A percentile compares a stretch with the other conserved stretches of the same genome.
These are phyloP conservation scores for Crotalus tigris DNA, from an alignment of 2,113 vertebrate species.

Conservation along the genomic window DNA sequence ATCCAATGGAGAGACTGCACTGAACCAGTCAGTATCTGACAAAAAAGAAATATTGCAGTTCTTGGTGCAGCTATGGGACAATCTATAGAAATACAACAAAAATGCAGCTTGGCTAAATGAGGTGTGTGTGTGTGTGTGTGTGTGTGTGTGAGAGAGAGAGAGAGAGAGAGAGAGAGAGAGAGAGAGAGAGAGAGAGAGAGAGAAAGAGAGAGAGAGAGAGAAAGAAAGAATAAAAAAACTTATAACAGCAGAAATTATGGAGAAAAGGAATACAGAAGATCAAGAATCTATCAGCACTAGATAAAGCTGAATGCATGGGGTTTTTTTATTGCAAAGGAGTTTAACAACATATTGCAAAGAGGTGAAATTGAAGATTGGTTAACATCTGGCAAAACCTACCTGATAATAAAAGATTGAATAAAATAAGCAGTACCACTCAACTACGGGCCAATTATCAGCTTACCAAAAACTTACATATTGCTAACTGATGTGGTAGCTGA, in stretches of 20 bases:
- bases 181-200: too few species aligned
- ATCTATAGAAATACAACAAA: background rate
- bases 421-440: background rate
- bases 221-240: background rate
- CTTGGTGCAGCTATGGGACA: background rate
- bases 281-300: too few species aligned
- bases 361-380: background rate
- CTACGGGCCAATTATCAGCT: background rate
- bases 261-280: too few species aligned
- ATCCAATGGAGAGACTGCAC: background rate
- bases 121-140: too few species aligned
- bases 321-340: background rate
- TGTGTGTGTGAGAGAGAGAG: too few species aligned
- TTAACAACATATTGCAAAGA: background rate
- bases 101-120: background rate
- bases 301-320: too few species aligned
- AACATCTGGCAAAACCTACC: background rate
- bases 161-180: too few species aligned
- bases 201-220: too few species aligned
- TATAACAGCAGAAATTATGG: background rate
- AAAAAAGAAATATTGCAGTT: background rate
- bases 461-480: background rate
- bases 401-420: background rate
- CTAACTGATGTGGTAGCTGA: background rate
- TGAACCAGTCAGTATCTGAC: background rate